A percentile compares a stretch with the other conserved stretches of the same genome.
These are phyloP conservation scores for Tretioscincus oriximinensis DNA, from an alignment of 2,113 vertebrate genomes.

Conservation along the genomic window DNA sequence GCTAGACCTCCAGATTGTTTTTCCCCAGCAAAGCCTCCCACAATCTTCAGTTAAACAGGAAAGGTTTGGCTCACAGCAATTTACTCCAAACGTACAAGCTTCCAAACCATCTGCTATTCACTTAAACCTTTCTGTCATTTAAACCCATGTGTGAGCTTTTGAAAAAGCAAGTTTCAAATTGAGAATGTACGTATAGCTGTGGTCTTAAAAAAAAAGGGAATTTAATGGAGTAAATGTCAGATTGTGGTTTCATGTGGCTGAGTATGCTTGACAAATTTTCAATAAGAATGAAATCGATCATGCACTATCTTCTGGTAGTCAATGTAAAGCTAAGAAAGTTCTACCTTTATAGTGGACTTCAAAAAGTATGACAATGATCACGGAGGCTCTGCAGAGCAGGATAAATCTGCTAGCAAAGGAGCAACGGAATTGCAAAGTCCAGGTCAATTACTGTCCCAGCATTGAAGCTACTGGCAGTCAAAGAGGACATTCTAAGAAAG, in stretches of 20 bases:
- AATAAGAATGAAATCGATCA: no score
- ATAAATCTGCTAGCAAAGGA: background rate
- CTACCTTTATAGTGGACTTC: background rate
- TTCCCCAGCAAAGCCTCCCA: background rate
- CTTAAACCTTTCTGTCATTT: background rate
- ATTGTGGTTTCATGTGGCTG: no score
- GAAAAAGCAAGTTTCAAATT: background rate
- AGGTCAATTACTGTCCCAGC: background rate
- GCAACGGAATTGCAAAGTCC: background rate
- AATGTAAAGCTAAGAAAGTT: no score
- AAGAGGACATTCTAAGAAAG: background rate
- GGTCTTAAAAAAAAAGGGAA: background rate
- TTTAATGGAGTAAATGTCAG: background rate
- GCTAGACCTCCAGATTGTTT: background rate
- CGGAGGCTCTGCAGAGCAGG: background rate
- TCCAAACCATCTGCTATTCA: slow-evolving; percentile 11
- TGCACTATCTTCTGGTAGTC: no score
- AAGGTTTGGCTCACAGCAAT: background rate
- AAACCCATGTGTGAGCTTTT: background rate
- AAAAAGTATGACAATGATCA: slow-evolving; percentile 8
- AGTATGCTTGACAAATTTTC: no score
- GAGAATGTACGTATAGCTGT: slow-evolving; percentile 16
- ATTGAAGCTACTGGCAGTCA: background rate
- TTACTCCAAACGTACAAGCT: background rate
- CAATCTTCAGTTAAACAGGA: background rate